Base-by-base conservation (phyloP, 2,797 vertebrate species). In the Sitta carolinensis region DNA sequence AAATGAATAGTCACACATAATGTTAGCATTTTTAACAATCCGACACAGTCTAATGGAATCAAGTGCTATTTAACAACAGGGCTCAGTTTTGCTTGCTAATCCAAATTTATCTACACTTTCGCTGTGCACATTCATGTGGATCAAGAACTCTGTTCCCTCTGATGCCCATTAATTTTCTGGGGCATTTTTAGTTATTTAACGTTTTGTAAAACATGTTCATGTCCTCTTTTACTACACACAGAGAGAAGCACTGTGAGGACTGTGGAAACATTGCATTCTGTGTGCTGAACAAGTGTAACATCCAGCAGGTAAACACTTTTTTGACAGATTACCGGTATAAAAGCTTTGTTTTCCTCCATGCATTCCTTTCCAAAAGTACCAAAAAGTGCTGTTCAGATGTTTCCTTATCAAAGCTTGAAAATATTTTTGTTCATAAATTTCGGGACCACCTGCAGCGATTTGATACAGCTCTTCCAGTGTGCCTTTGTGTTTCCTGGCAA, bases 1-100 rank as follows among this genome's bases (percentile, higher is more conserved):
- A 97, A 98, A 97, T 97, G 97, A 98, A 97, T 95, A 97, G 97
- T 98, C 97, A 97, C 96, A 98, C 97, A 98, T 98, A 98, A 97
- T 97, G 97, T 97, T 96, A 97, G 96, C 94, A 94, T 97, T 97
- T 97, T 97, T 94, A 97, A 97, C 98, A 97, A 97, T 98, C 97
- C 86, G 96, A 97, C 97, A 96, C 98, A 98, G 97, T 96, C 87
- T 96, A 97, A 97, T 97, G 91, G 97, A 94, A 97, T 96, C 97
- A 95, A 96, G 96, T 55, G 94, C 97, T 94, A 93, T 97, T 97
- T 97, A 95, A 97, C 96, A 97, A 95, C 92, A 96, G 90, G 84
- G 84, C 93, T 86, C 91, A 66, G 95, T 96, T 96, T 98, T 96
- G 94, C 97, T 96, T 94, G 95, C 94, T 97, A 93, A 97, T 96